Base-by-base conservation (phyloP, 2,888 invertebrate species). In the Muschampia plurimacula region DNA sequence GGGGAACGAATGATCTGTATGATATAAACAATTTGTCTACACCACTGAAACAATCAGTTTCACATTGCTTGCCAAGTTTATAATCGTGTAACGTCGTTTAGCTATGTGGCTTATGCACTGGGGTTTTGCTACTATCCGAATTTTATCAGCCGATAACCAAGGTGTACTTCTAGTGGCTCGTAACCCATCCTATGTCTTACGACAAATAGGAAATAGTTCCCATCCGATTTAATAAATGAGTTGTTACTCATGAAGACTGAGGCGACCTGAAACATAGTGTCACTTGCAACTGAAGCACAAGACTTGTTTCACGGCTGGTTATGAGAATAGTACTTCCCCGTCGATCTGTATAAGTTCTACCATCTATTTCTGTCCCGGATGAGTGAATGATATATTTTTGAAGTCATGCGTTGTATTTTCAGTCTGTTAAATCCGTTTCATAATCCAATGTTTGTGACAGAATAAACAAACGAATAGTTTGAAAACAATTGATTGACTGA, bases 31-130 rank as follows among this genome's bases (percentile, higher is more conserved):
- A 80, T 79, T 74, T 77, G 76, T 76, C 72, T 77, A 82, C 77
- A 82, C 74, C 78, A 76, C 81, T 82, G 77, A 82, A 84, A 83
- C 83, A 83, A 85, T 83, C 79, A 78, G 74, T 67, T 74, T 74
- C 74, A 76, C 74, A 75, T 74, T 64, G 74, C 79, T 74, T 86
- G 86, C 87, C 86, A 87, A 87, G 83, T 82, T 82, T 79, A 79
- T 32, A 79, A 76, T 78, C 80, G 81, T 78, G 80, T 81, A 82
- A 82, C 77, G 69, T 76, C 80, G 80, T 81, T 84, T 82, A 80
- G 75, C 78, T 75, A 75, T 39, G 62, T 62, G 52, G 3, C 28
- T 63, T 63, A 52, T 63, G 69, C 69, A 52, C 28, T 57, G 28
- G 52, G 15, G 44, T 13, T 22, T 7, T 46, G 15, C 41, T 7